Evolutionary conservation across 2,113 vertebrate genomes (phyloP).

Genomic region (Bufo gargarizans): DNA sequence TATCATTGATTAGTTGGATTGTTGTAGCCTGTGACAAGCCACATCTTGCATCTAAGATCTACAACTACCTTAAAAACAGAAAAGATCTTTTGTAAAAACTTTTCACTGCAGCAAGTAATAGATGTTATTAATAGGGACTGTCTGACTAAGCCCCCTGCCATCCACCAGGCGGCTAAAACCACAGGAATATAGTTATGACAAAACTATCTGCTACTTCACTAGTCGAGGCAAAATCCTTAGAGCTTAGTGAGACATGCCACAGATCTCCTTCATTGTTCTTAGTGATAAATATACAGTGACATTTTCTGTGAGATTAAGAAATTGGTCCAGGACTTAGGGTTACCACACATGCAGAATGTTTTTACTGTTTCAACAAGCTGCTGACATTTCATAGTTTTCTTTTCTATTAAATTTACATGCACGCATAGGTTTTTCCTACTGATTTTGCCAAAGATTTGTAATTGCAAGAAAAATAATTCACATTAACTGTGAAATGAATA

Average conservation of each 20-base stretch:
- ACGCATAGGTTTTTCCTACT: background rate
- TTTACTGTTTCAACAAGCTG: background rate
- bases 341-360: background rate
- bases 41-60: background rate
- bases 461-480: background rate
- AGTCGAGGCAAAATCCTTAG: constrained; percentile 19
- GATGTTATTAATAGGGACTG: constrained; percentile 27
- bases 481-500: too few relatives aligned
- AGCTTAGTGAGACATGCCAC: constrained; percentile 13
- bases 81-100: background rate
- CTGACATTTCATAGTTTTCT: background rate
- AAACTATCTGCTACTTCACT: constrained; percentile 26
- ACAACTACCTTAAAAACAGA: background rate
- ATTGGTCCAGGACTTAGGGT: constrained; percentile 1
- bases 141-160: constrained; percentile 30
- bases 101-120: constrained; percentile 26
- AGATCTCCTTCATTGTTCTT: constrained; percentile 32
- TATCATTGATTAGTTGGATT: background rate
- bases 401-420: background rate
- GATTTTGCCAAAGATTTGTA: background rate
- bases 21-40: background rate
- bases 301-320: background rate
- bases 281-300: background rate
- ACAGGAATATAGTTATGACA: constrained; percentile 44
- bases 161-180: background rate